Evolutionary conservation across 2,113 vertebrate species (phyloP).

Genomic region (Elgaria multicarinata): DNA sequence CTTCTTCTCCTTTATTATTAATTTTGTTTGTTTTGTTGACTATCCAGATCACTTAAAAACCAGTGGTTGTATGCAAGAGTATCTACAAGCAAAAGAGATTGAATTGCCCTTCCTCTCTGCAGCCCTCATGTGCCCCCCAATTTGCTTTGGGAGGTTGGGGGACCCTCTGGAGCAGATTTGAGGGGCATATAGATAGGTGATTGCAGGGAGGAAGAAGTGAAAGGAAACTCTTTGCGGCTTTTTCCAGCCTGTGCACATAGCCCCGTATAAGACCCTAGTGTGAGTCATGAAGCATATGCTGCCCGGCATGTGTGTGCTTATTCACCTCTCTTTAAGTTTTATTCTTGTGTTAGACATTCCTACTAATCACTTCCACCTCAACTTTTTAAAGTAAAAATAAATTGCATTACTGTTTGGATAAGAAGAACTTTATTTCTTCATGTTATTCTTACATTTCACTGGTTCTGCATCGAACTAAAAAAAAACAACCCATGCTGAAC

Average conservation of each 20-base stretch:
- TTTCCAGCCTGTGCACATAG: too few species aligned
- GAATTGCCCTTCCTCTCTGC: too few species aligned
- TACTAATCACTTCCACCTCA: neutral
- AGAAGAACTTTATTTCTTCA: neutral
- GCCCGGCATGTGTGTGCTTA: neutral
- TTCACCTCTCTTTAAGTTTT: neutral
- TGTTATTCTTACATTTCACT: neutral
- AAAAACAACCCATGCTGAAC: neutral
- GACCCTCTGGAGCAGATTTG: too few species aligned
- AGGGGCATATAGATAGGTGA: too few species aligned
- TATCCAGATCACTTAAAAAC: neutral
- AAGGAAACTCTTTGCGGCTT: too few species aligned
- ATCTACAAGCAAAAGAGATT: too few species aligned
- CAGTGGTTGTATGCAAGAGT: too few species aligned
- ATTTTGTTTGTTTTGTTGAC: neutral
- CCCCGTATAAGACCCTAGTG: neutral
- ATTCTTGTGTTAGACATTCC: neutral
- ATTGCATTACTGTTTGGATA: neutral
- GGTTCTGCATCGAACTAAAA: neutral
- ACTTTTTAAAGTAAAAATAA: neutral
- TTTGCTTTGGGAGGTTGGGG: too few species aligned
- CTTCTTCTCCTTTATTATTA: neutral
- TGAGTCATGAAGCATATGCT: neutral
- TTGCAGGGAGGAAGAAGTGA: too few species aligned
- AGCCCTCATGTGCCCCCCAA: too few species aligned